Evolutionary conservation across 2,888 invertebrate species (phyloP).

Genomic region (Thereva unica): DNA sequence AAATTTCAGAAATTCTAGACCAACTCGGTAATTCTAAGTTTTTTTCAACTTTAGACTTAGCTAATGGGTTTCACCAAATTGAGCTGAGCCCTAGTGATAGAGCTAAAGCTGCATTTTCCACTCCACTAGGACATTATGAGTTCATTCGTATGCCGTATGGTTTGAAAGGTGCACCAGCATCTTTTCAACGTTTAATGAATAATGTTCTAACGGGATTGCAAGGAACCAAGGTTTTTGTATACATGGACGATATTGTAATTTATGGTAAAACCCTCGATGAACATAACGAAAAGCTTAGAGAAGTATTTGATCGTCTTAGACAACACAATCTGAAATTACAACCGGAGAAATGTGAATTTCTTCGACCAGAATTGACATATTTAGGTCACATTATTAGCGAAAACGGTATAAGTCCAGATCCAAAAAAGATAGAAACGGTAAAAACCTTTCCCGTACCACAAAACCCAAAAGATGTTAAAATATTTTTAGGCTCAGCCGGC

Average conservation of each 20-base stretch:
- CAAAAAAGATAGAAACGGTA: constrained; percentile 18
- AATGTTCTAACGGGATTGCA: constrained; percentile 49
- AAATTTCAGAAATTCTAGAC: constrained; percentile 51
- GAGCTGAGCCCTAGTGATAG: constrained; percentile 46
- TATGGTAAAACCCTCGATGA: constrained; percentile 46
- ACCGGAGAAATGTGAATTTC: constrained; percentile 44
- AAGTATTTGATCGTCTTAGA: constrained; percentile 44
- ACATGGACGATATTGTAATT: constrained; percentile 50
- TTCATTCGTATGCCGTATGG: constrained; percentile 53
- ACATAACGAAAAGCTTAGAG: constrained; percentile 44
- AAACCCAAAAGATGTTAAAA: constrained; percentile 44
- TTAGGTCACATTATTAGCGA: constrained; percentile 47
- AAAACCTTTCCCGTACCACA: constrained; percentile 37
- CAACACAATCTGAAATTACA: constrained; percentile 46
- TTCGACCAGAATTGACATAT: constrained; percentile 39
- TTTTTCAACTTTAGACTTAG: constrained; percentile 53
- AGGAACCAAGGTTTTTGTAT: constrained; percentile 39
- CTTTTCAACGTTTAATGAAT: constrained; percentile 54
- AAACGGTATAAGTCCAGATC: constrained; percentile 42
- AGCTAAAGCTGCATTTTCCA: constrained; percentile 52
- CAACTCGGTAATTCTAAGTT: constrained; percentile 51
- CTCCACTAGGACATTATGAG: constrained; percentile 50
- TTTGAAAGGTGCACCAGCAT: constrained; percentile 54
- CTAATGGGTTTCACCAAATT: constrained; percentile 54
- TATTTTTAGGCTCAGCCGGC: constrained; percentile 43